Base-by-base conservation (phyloP, 2,113 vertebrate species). In the Gallinago undulata region DNA sequence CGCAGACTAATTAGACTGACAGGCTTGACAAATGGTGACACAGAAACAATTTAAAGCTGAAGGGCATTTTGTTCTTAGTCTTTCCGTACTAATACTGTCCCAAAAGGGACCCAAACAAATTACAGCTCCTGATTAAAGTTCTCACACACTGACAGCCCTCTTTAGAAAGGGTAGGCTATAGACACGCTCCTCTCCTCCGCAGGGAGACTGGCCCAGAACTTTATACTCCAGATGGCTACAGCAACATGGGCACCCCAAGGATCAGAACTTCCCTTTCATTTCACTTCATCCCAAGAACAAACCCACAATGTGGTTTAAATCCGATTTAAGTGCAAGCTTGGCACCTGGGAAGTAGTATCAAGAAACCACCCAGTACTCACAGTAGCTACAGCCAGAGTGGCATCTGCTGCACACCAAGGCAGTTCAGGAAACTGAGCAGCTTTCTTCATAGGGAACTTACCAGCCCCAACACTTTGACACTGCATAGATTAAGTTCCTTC, bases 211-310 rank as follows among this genome's bases (percentile, higher is more conserved):
- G 15, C 9, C 7, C 9, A 53, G 13, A 77, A 5, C 21, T 22
- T 66, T 4, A 28, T 2, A 6, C 60, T 57, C n/a, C 80, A 83
- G 31, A 48, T 11, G 43, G 30, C 57, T 66, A 33, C 39, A 33
- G 28, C 21, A 56, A 6, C 14, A 11, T 3, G 18, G 3, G 0
- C 9, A 28, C 12, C 28, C 37, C 43, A 3, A 1, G 13, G 4
- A 47, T 14, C 39, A 56, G 25, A 76, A 30, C 0, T 1, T 5
- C 31, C 25, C 0, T 1, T 5, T n/a, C 25, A 19, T 24, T 82
- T 24, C 51, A 33, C n/a, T 21, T 48, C n/a, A 33, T 33, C 28
- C 48, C 4, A 3, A 45, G 39, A 67, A 75, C 31, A 37, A 48
- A 66, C 25, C 17, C 70, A 53, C 11, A 18, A 4, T 23, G 39